Percentiles rank a stretch among this genome's conserved stretches.
These are phyloP conservation scores for Oncorhynchus kisutch DNA, from an alignment of 2,113 vertebrate genomes.

Conservation along the genomic window DNA sequence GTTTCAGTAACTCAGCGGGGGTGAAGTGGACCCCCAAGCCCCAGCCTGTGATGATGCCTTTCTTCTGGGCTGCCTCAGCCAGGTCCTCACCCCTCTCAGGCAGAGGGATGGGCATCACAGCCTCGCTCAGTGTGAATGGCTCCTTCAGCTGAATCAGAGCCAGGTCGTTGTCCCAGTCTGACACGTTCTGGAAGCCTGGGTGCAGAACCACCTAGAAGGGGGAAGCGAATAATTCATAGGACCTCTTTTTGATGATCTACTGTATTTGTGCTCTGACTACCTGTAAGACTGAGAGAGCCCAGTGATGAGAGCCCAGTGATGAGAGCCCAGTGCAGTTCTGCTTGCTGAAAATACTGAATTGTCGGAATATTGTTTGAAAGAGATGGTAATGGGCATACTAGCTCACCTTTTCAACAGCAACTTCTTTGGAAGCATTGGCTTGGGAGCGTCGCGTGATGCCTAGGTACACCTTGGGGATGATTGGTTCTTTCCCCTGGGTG, in stretches of 20 bases:
- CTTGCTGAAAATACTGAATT: background rate
- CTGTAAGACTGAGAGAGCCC: background rate
- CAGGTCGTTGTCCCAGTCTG: constrained; percentile 41
- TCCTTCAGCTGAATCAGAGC: constrained; percentile 54
- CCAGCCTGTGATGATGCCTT: constrained; percentile 74
- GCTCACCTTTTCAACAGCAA: constrained; percentile 58
- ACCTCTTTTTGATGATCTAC: background rate
- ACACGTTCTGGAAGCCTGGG: constrained; percentile 60
- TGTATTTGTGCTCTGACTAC: background rate
- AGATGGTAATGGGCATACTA: background rate
- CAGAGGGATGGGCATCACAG: constrained; percentile 77
- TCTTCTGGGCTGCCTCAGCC: constrained; percentile 5
- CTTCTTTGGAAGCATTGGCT: constrained; percentile 38
- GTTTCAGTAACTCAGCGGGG: constrained; percentile 59
- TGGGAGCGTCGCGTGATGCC: constrained; percentile 48
- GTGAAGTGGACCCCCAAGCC: constrained; percentile 62
- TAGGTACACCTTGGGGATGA: constrained; percentile 74
- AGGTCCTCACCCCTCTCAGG: constrained; percentile 57
- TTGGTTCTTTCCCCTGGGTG: constrained; percentile 44
- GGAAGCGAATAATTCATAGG: background rate
- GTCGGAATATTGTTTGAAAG: background rate
- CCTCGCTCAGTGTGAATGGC: constrained; percentile 72
- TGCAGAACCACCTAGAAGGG: constrained; percentile 68
- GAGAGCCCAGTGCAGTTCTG: background rate
- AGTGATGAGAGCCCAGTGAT: background rate